Base-by-base conservation (phyloP, 2,113 vertebrate species). In the Istiophorus platypterus region DNA sequence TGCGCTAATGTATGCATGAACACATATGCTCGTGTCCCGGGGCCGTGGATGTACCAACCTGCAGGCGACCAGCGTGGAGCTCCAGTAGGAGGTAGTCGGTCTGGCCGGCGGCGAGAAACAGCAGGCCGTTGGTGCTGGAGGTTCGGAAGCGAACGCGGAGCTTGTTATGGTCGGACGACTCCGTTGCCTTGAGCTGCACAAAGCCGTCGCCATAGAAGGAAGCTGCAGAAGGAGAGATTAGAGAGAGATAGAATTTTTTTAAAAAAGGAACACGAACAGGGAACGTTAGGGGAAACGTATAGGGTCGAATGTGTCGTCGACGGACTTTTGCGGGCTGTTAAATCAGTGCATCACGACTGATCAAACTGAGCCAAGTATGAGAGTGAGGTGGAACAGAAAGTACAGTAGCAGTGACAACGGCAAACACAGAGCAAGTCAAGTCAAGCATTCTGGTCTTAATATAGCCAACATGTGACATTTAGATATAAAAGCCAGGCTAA, bases 51-150 rank as follows among this genome's bases (percentile, higher is more conserved):
- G 93, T 92, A 90, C 93, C 89, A 73, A 97, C 96, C 95, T 93
- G 92, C 84, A 99, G 84, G 91, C 82, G 91, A 90, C 96, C 96
- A 56, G 93, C 95, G 8, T 18, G 66, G 75, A 99, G 93, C 89
- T 97, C 96, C 63, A 97, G 86, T 82, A 96, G 90, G 86, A 95
- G 95, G 92, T 95, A 96, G 92, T 93, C 81, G 0, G 79, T 92
- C 86, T 95, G 94, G 73, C 96, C 96, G 37, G 95, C 95, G 59
- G 96, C 96, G 64, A 98, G 96, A 93, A 98, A 96, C 77, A 99
- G 94, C 74, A 99, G 91, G 78, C 97, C 97, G 24, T 91, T 86
- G 29, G 94, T 88, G 86, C 95, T 96, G 80, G 94, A 97, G 66
- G 96, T 97, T 87, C 93, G 95, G 94, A 99, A 98, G 71, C 89